Conservation (phyloP, 2,113 vertebrate species). For the Panthera leo region DNA sequence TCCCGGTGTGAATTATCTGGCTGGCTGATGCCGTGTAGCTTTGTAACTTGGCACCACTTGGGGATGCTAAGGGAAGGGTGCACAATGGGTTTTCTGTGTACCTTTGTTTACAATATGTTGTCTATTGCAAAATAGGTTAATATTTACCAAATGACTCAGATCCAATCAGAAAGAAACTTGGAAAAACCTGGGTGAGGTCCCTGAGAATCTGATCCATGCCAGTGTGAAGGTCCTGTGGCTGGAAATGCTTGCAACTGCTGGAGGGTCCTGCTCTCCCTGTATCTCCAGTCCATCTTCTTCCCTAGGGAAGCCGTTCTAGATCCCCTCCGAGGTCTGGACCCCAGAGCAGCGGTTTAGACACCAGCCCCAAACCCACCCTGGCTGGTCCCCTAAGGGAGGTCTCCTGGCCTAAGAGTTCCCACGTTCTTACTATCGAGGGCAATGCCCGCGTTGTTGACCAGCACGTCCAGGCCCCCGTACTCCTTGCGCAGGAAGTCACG, state of each 20-base stretch:
- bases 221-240: background rate
- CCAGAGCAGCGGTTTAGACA: background rate
- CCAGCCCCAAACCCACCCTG: background rate
- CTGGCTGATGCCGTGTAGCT: background rate
- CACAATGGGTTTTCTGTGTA: background rate
- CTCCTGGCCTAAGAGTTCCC: too few species aligned
- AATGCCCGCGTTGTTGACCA: slow-evolving; percentile 94
- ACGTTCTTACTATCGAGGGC: slow-evolving; percentile 90
- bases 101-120: background rate
- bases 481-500: slow-evolving; percentile 88
- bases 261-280: background rate
- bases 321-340: background rate
- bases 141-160: too few species aligned
- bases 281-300: background rate
- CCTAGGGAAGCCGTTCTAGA: background rate
- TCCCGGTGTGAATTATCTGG: background rate
- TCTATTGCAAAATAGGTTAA: background rate
- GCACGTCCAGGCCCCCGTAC: slow-evolving; percentile 91
- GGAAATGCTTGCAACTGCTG: background rate
- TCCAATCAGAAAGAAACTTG: background rate
- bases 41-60: background rate
- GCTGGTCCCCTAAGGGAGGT: background rate
- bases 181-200: background rate
- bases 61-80: background rate
- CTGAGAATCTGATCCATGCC: background rate